Base-by-base conservation (phyloP, 1,140 invertebrate genomes). In the Temnothorax nylanderi region DNA sequence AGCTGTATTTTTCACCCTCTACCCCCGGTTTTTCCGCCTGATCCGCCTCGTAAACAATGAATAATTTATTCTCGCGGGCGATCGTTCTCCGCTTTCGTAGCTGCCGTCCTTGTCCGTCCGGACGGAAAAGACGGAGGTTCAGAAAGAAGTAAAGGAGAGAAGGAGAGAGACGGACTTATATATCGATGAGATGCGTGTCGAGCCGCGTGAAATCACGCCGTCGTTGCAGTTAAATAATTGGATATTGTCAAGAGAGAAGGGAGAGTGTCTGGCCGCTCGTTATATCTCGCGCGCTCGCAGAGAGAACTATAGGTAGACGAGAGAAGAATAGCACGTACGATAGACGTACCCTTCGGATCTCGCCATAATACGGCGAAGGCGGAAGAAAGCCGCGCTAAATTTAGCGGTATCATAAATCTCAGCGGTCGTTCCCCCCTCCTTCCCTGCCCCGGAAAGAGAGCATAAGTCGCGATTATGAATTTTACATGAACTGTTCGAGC, bases 401-500 rank as follows among this genome's bases (percentile, higher is more conserved):
- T 84, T 84, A 84, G 54, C 80, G 54, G 18, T 32, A 21, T 60
- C 54, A 60, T 84, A 84, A 84, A 84, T 84, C 69, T 60, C 54
- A 7, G 2, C 11, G 10, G 18, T 4, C 44, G 64, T 51, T 72
- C 18, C 18, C 7, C n/a, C 26, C 10, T 10, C 21, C 11, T 34
- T 7, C 2, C 26, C 1, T 26, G 26, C 26, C 26, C 41, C 54
- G 54, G 80, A 84, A 84, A 49, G 80, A 74, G 80, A 60, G 80
- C 80, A 84, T 26, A 74, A 84, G 80, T 82, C 67, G 58, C 67
- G 80, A 84, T 84, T 84, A 84, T 84, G 80, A 84, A 84, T 84
- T 84, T 84, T 74, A 69, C 77, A 80, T 74, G 54, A 84, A 84
- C 69, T 16, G 51, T 71, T 64, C 51, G 65, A 82, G 54, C 51